Conservation (phyloP, 2,888 invertebrate genomes). For the Bimastos eiseni region DNA sequence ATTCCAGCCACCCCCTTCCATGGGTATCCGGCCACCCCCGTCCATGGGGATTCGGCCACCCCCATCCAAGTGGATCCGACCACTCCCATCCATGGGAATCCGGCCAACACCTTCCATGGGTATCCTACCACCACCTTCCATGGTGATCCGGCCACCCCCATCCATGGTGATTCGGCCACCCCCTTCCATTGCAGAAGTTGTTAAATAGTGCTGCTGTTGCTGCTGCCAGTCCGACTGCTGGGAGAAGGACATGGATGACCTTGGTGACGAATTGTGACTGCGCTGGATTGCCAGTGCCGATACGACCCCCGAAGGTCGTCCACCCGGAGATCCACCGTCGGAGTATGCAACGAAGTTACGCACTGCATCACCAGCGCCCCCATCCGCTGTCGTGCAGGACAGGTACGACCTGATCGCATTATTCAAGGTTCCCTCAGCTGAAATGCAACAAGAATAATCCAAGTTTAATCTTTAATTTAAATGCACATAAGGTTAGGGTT, state of each 20-base stretch:
- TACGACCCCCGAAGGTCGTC: constrained; percentile 29
- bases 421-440: not conserved
- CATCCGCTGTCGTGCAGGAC: not conserved
- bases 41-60: too few species aligned
- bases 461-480: not conserved
- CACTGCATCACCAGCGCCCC: not conserved
- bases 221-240: constrained; percentile 2
- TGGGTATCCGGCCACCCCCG: too few species aligned
- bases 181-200: not conserved
- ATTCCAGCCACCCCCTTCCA: too few species aligned
- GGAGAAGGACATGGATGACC: constrained; percentile 15
- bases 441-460: not conserved
- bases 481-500: too few species aligned
- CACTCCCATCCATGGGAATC: too few species aligned
- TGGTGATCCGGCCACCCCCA: too few species aligned
- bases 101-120: too few species aligned
- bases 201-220: not conserved
- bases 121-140: too few species aligned
- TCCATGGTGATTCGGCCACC: too few species aligned
- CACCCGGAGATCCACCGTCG: not conserved
- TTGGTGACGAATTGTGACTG: constrained; percentile 18
- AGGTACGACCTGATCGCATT: not conserved
- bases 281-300: constrained; percentile 37
- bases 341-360: not conserved
- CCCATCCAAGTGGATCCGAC: too few species aligned